Evolutionary conservation across 2,888 invertebrate species (phyloP).

Genomic region (Calephelis perditalis): DNA sequence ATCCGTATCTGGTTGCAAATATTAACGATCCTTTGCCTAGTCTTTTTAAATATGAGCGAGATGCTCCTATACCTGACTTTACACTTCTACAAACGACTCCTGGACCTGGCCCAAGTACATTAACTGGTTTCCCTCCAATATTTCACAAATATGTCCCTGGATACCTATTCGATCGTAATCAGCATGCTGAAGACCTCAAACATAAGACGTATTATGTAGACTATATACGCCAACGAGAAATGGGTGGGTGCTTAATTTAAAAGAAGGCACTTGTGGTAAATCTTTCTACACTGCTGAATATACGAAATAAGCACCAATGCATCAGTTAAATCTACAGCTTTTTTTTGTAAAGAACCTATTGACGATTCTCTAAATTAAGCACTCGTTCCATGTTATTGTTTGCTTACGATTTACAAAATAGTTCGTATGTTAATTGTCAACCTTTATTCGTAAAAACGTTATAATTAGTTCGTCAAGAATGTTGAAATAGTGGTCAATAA

Average conservation of each 20-base stretch:
- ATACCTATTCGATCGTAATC: conserved; percentile 63
- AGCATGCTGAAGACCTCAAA: conserved; percentile 67
- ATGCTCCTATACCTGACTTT: conserved; percentile 64
- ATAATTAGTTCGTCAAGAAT: conserved; percentile 9
- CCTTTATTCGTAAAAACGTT: conserved; percentile 6
- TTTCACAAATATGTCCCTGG: conserved; percentile 71
- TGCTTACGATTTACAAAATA: conserved; percentile 28
- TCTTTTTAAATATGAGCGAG: conserved; percentile 63
- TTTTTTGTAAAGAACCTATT: conserved; percentile 46
- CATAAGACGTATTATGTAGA: conserved; percentile 75
- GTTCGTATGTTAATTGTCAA: conserved; percentile 15
- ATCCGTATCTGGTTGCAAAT: conserved; percentile 58
- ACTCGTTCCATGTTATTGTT: conserved; percentile 47
- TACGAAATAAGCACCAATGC: neutral
- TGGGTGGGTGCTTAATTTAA: conserved; percentile 76
- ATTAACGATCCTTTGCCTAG: conserved; percentile 51
- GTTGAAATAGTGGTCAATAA: conserved; percentile 8
- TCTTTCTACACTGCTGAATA: neutral
- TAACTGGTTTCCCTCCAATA: conserved; percentile 66
- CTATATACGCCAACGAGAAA: conserved; percentile 71
- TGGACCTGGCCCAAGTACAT: conserved; percentile 59
- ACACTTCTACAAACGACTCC: conserved; percentile 50
- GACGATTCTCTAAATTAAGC: conserved; percentile 71
- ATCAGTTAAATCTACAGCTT: conserved; percentile 12
- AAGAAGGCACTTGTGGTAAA: conserved; percentile 50